A percentile compares a stretch with the other conserved stretches of the same genome.
phyloP scores from a whole-genome alignment of 64 coral and sea anemone species.

The Actinia equina region DNA sequence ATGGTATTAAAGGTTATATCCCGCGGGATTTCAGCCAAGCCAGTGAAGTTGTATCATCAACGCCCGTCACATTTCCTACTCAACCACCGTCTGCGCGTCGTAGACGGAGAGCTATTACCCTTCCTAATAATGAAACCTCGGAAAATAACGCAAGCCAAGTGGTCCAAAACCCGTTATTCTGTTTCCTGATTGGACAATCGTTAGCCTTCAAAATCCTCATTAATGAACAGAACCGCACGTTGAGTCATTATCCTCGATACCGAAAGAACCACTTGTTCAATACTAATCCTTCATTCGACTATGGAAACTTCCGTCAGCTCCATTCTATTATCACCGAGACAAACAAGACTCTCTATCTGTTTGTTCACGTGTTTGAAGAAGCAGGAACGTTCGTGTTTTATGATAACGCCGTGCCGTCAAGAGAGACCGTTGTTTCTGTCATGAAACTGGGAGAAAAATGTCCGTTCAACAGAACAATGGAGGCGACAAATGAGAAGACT shows the following conservation, averaged over 20 bases:
- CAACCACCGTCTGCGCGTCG: neutral
- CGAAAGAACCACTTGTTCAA: constrained; percentile 94
- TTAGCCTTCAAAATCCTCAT: constrained; percentile 70
- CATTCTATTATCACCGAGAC: constrained; percentile 82
- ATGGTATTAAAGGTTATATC: constrained; percentile 11
- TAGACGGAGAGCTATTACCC: constrained; percentile 10
- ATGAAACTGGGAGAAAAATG: constrained; percentile 52
- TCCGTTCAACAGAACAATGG: constrained; percentile 11
- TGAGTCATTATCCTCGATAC: constrained; percentile 87
- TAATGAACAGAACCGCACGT: constrained; percentile 61
- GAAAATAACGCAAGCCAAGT: constrained; percentile 17
- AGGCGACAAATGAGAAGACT: constrained; percentile 4
- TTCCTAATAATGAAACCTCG: constrained; percentile 38
- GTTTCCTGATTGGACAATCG: constrained; percentile 52
- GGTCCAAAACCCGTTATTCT: constrained; percentile 61
- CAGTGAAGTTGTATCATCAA: neutral
- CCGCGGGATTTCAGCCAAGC: neutral
- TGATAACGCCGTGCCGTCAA: constrained; percentile 73
- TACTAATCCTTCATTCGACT: constrained; percentile 83
- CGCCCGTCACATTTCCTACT: neutral
- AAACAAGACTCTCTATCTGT: constrained; percentile 66
- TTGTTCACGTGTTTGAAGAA: constrained; percentile 82
- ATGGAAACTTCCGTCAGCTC: constrained; percentile 90
- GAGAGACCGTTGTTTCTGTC: constrained; percentile 66
- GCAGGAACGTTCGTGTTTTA: constrained; percentile 93